Evolutionary conservation across 2,888 invertebrate genomes (phyloP).

Genomic region (Aricia artaxerxes): DNA sequence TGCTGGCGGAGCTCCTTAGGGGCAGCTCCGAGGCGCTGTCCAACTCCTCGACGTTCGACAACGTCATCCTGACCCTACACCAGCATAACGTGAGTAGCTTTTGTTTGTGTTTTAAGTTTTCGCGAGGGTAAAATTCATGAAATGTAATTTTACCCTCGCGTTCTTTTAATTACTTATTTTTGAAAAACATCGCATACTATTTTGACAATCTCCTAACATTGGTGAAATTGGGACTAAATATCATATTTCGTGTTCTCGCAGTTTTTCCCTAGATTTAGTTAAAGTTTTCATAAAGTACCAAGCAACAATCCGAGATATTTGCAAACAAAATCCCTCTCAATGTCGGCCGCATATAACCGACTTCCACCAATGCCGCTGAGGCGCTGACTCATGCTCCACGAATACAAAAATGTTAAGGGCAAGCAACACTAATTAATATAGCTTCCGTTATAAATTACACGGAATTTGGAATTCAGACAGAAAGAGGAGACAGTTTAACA

Average conservation of each 20-base stretch:
- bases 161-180: neutral
- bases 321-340: slow-evolving; percentile 45
- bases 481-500: neutral
- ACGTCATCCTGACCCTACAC: slow-evolving; percentile 74
- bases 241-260: neutral
- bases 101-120: neutral
- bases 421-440: slow-evolving; percentile 33
- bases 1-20: slow-evolving; percentile 87
- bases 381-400: slow-evolving; percentile 68
- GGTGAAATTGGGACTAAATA: neutral
- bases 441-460: neutral
- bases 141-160: neutral
- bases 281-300: neutral
- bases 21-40: slow-evolving; percentile 90
- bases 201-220: neutral
- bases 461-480: neutral
- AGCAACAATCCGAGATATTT: slow-evolving; percentile 2
- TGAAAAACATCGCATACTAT: neutral
- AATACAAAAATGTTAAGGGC: slow-evolving; percentile 73
- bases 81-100: slow-evolving; percentile 73
- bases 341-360: slow-evolving; percentile 61
- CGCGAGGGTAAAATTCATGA: too few relatives aligned
- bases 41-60: slow-evolving; percentile 77
- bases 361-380: slow-evolving; percentile 75
- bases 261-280: neutral